A percentile compares a stretch with the other conserved stretches of the same genome.
phyloP scores from a whole-genome alignment of 2,888 invertebrate species.

The Lepidonotus clava region DNA sequence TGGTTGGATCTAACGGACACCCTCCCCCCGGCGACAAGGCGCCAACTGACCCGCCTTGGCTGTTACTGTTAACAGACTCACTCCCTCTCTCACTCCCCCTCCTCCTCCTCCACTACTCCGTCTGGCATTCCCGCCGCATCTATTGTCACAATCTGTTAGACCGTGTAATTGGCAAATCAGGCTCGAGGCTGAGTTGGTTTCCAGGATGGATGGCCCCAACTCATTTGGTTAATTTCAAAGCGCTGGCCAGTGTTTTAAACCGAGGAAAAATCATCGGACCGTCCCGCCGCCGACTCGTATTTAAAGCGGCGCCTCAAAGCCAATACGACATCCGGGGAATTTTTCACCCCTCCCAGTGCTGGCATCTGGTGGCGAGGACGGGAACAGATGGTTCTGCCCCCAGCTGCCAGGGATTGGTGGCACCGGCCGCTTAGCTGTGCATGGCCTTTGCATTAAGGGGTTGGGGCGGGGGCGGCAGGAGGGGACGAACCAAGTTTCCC shows the following conservation, averaged over 20 bases:
- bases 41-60: too few species aligned
- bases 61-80: too few species aligned
- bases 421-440: not conserved
- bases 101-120: not conserved
- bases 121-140: not conserved
- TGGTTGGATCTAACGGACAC: too few species aligned
- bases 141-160: constrained; percentile 9
- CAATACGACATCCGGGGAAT: too few species aligned
- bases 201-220: not conserved
- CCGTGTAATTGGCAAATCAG: constrained; percentile 14
- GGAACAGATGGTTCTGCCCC: not conserved
- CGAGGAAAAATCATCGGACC: not conserved
- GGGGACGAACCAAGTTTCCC: too few species aligned
- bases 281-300: not conserved
- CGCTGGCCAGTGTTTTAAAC: not conserved
- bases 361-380: too few species aligned
- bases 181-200: not conserved
- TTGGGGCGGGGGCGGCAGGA: too few species aligned
- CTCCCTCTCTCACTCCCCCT: too few species aligned
- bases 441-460: not conserved
- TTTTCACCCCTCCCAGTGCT: too few species aligned
- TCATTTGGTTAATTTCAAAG: constrained; percentile 16
- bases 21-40: too few species aligned
- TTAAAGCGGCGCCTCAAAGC: not conserved
- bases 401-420: not conserved